Conservation (phyloP, 2,888 invertebrate genomes). For the Amaurobius ferox region DNA sequence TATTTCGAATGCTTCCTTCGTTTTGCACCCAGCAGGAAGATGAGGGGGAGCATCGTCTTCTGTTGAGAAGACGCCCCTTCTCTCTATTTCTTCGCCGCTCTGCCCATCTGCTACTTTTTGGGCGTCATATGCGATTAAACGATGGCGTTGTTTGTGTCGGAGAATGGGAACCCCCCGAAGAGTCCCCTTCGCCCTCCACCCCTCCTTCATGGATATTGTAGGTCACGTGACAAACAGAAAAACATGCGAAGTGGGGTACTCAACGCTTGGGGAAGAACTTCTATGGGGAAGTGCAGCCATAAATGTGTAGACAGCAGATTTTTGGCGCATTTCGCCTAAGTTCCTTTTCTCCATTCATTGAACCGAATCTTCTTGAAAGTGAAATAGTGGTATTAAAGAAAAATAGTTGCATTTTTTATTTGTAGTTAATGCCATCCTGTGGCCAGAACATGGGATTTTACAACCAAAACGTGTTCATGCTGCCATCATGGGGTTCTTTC, state of each 20-base stretch:
- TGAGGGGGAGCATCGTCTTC: not conserved
- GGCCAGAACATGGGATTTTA: no score
- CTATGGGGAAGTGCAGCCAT: not conserved
- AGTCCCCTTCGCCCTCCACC: not conserved
- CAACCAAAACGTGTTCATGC: no score
- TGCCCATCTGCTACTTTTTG: slow-evolving; percentile 61
- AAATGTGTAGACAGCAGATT: not conserved
- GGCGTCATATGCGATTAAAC: slow-evolving; percentile 66
- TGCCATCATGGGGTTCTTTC: no score
- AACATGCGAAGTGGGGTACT: slow-evolving; percentile 31
- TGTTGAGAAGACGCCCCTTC: not conserved
- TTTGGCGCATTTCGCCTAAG: not conserved
- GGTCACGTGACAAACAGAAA: slow-evolving; percentile 62
- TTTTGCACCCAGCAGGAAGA: slow-evolving; percentile 12
- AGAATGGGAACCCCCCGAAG: not conserved
- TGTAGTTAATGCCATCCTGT: no score
- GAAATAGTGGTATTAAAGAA: no score
- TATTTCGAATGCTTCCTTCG: not conserved
- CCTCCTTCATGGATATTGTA: slow-evolving; percentile 29
- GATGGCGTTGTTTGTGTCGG: slow-evolving; percentile 44
- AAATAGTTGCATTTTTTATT: no score
- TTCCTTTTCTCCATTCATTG: no score
- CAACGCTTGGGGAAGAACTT: not conserved
- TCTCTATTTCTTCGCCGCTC: slow-evolving; percentile 27
- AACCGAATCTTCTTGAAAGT: no score